Base-by-base conservation (phyloP, 2,888 invertebrate species). In the Kryphioiulus occultus region DNA sequence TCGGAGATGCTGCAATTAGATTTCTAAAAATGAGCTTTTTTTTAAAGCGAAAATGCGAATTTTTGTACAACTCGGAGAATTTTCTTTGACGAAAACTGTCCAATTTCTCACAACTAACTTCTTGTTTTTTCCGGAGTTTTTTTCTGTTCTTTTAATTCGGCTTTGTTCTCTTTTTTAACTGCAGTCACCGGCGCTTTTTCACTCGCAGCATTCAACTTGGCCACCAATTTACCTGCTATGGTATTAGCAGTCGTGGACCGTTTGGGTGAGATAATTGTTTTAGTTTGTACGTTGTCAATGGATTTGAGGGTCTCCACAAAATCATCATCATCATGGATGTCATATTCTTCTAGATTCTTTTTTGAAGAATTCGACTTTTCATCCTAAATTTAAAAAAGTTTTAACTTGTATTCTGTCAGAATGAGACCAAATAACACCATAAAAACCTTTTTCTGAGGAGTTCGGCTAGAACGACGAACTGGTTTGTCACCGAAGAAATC, bases 241-340 rank as follows among this genome's bases (percentile, higher is more conserved):
- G 22, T 85, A 78, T 17, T 32, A 78, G 78, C 78, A 78, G 78
- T 78, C 30, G 35, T 85, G 42, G 85, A 53, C 9, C 30, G 12
- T 53, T 53, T 86, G 4, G 47, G 86, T 3, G 47, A 30, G 42
- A 32, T 12, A 9, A 17, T 39, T 35, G 53, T 88, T 32, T 10
- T 86, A 26, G 53, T 88, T 78, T 88, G 47, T 1, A 86, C 17
- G 26, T 93, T 93, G 92, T 96, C 95, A 88, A 96, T 91, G 91
- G 95, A 94, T 89, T 94, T 91, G 22, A 96, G 92, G 26, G 95
- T 95, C 90, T 94, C 93, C 90, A 95, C 95, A 92, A 96, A 96
- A 88, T 95, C 94, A 44, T 95, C 94, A 92, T 95, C 94, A 90
- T 94, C 93, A 91, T 95, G 95, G 90, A 94, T 93, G 42, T 94